Base-by-base conservation (phyloP, 2,797 vertebrate species). In the Delichon dasypus region DNA sequence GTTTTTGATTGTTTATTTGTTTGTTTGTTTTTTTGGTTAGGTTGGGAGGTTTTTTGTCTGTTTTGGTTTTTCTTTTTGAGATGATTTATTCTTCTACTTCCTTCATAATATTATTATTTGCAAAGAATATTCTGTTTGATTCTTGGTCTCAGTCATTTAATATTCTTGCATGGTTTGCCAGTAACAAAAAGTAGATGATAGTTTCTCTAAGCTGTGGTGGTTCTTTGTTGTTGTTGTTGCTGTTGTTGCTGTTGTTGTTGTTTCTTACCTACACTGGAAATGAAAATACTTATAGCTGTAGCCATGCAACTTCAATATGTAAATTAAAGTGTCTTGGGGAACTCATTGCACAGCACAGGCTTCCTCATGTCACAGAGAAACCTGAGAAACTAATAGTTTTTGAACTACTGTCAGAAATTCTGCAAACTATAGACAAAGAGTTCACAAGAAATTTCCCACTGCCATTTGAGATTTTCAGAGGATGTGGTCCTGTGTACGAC, bases 261-360 rank as follows among this genome's bases (percentile, higher is more conserved):
- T 65, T 88, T 79, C 76, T 80, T 74, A 89, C 32, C 29, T 60
- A 30, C 25, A 25, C 19, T 78, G 23, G 19, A 78, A 88, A 38
- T 40, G 6, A 48, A 67, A 91, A 74, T 47, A 76, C 45, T 83
- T 53, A 13, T 44, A 65, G 32, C 13, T 85, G 21, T 53, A 74
- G 26, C 30, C 40, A 25, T 64, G 25, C 6, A 85, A 40, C 18
- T 60, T 78, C 32, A 44, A 13, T 12, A n/a, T 51, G 5, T 32
- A 83, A 64, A 9, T 73, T 10, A 32, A 86, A 91, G 12, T 36
- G 13, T 61, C 10, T 51, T 10, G 8, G 38, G 27, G 25, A 88
- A 27, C 10, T 50, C 48, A 19, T 4, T 21, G 11, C n/a, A 47
- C 10, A 55, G 6, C 1, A 1, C 27, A 11, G 19, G 3, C 5